phyloP scores from a whole-genome alignment of 1,140 invertebrate genomes.

The Diploscapter pachys region DNA sequence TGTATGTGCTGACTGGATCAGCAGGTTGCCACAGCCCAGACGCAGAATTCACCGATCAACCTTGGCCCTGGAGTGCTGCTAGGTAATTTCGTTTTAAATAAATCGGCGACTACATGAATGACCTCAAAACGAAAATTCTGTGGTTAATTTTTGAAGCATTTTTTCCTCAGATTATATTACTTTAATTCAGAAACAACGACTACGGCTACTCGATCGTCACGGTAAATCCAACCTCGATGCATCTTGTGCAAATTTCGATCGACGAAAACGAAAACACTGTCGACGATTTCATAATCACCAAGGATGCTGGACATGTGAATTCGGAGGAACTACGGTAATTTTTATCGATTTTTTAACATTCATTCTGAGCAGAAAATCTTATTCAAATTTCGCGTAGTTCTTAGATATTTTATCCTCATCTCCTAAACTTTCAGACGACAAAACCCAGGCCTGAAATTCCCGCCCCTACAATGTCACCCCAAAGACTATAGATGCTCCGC shows the following conservation, averaged over 20 bases:
- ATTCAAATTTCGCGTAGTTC: too few species aligned
- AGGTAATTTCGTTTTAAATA: conserved; percentile 15
- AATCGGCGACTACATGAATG: background rate
- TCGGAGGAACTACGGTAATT: conserved; percentile 18
- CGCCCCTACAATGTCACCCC: too few species aligned
- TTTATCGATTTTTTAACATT: background rate
- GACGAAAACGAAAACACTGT: conserved; percentile 26
- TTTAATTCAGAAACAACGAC: conserved; percentile 76
- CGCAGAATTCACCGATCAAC: conserved; percentile 38
- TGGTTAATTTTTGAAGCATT: conserved; percentile 65
- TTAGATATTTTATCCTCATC: too few species aligned
- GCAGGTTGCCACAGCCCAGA: conserved; percentile 62
- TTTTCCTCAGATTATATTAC: conserved; percentile 62
- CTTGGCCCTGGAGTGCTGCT: conserved; percentile 37
- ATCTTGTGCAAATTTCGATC: conserved; percentile 86
- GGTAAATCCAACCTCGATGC: conserved; percentile 79
- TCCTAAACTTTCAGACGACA: too few species aligned
- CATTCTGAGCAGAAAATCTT: too few species aligned
- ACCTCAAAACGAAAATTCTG: conserved; percentile 60
- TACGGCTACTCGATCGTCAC: conserved; percentile 87
- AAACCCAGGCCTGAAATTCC: too few species aligned
- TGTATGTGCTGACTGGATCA: conserved; percentile 87
- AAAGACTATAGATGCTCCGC: too few species aligned
- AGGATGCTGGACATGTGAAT: conserved; percentile 21
- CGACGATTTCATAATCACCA: conserved; percentile 27